These are phyloP conservation scores for Chrysogorgia sp. DNA, from an alignment of 92 coral and sea anemone species.

Conservation along the genomic window DNA sequence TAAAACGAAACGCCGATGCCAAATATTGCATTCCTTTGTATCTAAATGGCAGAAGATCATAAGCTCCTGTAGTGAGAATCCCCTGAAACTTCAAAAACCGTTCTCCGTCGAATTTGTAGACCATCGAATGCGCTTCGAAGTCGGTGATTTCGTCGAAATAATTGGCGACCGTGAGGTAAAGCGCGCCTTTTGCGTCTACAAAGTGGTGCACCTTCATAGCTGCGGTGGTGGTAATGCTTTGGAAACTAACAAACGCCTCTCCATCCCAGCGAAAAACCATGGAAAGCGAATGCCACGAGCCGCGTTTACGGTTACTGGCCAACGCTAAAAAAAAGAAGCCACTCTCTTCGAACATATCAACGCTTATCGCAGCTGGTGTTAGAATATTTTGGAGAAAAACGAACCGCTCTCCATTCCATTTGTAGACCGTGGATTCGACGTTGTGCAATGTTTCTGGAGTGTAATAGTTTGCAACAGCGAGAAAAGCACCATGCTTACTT, in stretches of 20 bases:
- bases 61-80: conserved; percentile 28
- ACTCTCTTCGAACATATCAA: conserved; percentile 18
- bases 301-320: conserved; percentile 21
- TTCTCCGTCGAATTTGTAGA: conserved; percentile 11
- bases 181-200: background rate
- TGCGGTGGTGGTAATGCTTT: conserved; percentile 28
- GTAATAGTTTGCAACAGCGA: conserved; percentile 33
- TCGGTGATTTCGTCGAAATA: conserved; percentile 30
- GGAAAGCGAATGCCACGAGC: conserved; percentile 30
- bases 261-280: conserved; percentile 35
- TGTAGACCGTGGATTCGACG: conserved; percentile 7
- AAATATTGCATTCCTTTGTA: conserved; percentile 26
- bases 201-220: conserved; percentile 29
- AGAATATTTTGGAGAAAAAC: background rate
- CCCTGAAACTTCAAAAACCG: conserved; percentile 23
- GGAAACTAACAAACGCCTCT: conserved; percentile 2
- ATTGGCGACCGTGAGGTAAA: conserved; percentile 22
- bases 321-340: conserved; percentile 5
- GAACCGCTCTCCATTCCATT: conserved; percentile 32
- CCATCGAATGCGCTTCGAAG: conserved; percentile 32
- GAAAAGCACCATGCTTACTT: background rate
- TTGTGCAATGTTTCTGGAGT: background rate
- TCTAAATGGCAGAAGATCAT: conserved; percentile 24
- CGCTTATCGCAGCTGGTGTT: conserved; percentile 23
- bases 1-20: conserved; percentile 33